Percentiles rank a stretch among this genome's conserved stretches.
Evolutionary conservation across 2,113 vertebrate genomes (phyloP).

Genomic region (Antechinus stuartii): DNA sequence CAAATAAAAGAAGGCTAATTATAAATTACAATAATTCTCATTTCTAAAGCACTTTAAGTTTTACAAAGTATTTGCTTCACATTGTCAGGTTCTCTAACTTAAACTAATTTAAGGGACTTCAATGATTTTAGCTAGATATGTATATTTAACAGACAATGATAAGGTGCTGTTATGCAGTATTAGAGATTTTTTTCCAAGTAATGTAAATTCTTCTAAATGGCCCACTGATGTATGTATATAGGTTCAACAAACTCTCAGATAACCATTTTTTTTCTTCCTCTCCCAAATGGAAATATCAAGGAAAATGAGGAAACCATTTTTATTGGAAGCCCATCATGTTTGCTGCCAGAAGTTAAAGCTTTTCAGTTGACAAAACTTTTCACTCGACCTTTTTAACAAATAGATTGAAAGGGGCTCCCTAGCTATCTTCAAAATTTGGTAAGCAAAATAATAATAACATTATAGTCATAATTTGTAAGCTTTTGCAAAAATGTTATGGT

Average conservation of each 20-base stretch:
- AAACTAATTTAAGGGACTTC: not conserved
- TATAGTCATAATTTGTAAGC: conserved; percentile 15
- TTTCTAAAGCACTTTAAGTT: not conserved
- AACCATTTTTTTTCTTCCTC: conserved; percentile 32
- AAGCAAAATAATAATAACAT: not conserved
- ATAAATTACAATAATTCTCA: not conserved
- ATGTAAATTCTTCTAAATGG: conserved; percentile 7
- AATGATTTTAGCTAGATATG: not conserved
- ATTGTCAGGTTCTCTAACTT: conserved; percentile 34
- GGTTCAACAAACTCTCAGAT: not conserved
- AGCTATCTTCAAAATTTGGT: conserved; percentile 34
- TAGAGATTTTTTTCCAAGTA: conserved; percentile 27
- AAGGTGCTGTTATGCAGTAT: conserved; percentile 36
- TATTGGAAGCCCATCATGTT: conserved; percentile 26
- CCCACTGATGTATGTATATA: conserved; percentile 33
- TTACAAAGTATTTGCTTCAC: not conserved
- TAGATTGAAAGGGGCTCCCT: conserved; percentile 42
- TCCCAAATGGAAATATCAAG: not conserved
- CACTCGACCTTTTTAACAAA: not conserved
- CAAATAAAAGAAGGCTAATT: not conserved
- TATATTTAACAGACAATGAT: conserved; percentile 7
- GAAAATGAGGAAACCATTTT: conserved; percentile 15
- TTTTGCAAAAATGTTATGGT: no score
- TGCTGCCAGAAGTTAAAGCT: conserved; percentile 15
- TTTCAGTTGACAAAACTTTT: conserved; percentile 52